Conservation (phyloP, 2,888 invertebrate species). For the Siphlonurus alternatus region DNA sequence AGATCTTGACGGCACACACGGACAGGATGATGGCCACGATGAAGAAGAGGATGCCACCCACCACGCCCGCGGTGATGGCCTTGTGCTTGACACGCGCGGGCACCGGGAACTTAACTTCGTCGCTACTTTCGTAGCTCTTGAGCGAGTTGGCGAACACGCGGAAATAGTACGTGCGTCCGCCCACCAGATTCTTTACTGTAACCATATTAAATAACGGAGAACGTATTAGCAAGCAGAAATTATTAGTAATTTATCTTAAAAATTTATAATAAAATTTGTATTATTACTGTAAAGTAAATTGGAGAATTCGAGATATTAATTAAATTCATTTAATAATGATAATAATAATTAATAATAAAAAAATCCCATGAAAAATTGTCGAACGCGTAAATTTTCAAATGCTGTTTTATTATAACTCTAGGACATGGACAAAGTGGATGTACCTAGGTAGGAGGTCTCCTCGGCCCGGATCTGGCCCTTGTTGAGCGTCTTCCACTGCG, state of each 20-base stretch:
- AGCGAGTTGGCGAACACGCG: slow-evolving; percentile 76
- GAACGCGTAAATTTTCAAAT: too few species aligned
- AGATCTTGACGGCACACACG: slow-evolving; percentile 93
- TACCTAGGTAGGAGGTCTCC: slow-evolving; percentile 75
- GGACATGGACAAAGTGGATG: background rate
- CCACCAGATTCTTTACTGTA: slow-evolving; percentile 78
- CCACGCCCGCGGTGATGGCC: slow-evolving; percentile 91
- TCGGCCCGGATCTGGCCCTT: slow-evolving; percentile 68
- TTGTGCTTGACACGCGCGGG: slow-evolving; percentile 85
- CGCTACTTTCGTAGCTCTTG: slow-evolving; percentile 72
- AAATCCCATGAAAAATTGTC: too few species aligned
- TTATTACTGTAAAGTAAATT: background rate
- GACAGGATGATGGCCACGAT: slow-evolving; percentile 94
- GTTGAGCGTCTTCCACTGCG: slow-evolving; percentile 76
- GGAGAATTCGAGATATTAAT: too few species aligned
- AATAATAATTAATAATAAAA: too few species aligned
- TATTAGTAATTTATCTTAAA: background rate
- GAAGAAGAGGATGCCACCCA: slow-evolving; percentile 93
- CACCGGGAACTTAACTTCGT: slow-evolving; percentile 74
- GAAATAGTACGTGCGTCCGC: slow-evolving; percentile 83
- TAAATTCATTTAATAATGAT: too few species aligned
- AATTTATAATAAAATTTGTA: background rate
- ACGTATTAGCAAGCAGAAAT: background rate
- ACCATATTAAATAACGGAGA: background rate
- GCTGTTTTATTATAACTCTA: too few species aligned